Conservation (phyloP, 2,113 vertebrate species). For the Sus scrofa region DNA sequence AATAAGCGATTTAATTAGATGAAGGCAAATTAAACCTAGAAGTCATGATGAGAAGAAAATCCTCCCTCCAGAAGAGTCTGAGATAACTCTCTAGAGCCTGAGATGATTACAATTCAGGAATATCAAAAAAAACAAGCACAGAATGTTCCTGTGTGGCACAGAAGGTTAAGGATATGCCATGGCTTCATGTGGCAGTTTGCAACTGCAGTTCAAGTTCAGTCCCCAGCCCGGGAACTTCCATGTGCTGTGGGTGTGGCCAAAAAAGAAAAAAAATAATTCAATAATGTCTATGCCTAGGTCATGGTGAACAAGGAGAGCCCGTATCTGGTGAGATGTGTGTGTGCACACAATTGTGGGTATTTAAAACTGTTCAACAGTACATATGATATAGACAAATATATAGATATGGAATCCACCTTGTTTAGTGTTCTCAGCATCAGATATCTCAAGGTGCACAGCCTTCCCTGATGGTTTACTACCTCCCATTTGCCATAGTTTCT, state of each 20-base stretch:
- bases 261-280: neutral
- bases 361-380: neutral
- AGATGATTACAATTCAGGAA: neutral
- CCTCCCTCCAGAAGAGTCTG: neutral
- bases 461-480: neutral
- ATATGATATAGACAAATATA: neutral
- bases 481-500: neutral
- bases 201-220: no score
- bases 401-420: neutral
- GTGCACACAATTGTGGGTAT: neutral
- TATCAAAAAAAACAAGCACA: no score
- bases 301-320: fast-evolving
- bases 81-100: neutral
- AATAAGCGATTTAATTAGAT: neutral
- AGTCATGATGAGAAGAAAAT: neutral
- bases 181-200: no score
- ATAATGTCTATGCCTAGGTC: neutral
- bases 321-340: neutral
- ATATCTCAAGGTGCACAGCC: neutral
- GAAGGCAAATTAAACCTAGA: neutral
- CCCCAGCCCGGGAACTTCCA: no score
- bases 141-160: no score
- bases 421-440: neutral
- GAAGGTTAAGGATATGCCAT: no score
- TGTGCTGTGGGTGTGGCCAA: no score